Conservation (phyloP, 1,140 invertebrate genomes). For the Lethocerus indicus region DNA sequence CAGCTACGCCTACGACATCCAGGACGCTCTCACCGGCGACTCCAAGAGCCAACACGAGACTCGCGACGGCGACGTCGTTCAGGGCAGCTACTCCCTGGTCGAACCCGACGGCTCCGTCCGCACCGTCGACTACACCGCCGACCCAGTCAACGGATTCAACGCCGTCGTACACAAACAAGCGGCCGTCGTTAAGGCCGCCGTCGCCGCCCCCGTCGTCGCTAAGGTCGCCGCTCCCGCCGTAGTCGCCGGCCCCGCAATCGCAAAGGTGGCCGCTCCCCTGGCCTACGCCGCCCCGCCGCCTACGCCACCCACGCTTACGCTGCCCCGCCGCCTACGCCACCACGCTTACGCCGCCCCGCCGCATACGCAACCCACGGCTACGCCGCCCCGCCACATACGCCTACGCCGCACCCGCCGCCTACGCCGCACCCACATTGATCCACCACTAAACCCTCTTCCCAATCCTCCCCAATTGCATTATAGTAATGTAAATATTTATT, state of each 20-base stretch:
- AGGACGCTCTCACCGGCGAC: conserved; percentile 13
- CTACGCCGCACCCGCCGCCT: too few relatives aligned
- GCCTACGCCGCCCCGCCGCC: not conserved
- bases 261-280: not conserved
- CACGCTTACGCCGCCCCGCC: not conserved
- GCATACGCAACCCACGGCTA: not conserved
- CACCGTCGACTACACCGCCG: conserved; percentile 27
- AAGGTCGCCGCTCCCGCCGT: not conserved
- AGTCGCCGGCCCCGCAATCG: not conserved
- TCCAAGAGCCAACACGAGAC: conserved; percentile 13
- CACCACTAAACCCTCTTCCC: too few relatives aligned
- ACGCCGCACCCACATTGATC: too few relatives aligned
- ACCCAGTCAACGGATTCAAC: conserved; percentile 26
- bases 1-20: conserved; percentile 11
- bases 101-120: conserved; percentile 28
- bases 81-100: conserved; percentile 25
- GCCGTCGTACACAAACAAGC: conserved; percentile 21
- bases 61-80: conserved; percentile 24
- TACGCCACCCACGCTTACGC: not conserved
- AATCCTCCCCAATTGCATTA: too few relatives aligned
- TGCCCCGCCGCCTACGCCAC: not conserved
- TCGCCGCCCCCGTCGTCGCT: not conserved
- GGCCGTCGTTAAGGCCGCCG: not conserved
- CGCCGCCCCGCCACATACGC: not conserved
- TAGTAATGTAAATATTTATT: too few relatives aligned